These are phyloP conservation scores for Mnemiopsis leidyi DNA, from an alignment of 37 sponge, comb jelly and placozoan species.

Conservation along the genomic window DNA sequence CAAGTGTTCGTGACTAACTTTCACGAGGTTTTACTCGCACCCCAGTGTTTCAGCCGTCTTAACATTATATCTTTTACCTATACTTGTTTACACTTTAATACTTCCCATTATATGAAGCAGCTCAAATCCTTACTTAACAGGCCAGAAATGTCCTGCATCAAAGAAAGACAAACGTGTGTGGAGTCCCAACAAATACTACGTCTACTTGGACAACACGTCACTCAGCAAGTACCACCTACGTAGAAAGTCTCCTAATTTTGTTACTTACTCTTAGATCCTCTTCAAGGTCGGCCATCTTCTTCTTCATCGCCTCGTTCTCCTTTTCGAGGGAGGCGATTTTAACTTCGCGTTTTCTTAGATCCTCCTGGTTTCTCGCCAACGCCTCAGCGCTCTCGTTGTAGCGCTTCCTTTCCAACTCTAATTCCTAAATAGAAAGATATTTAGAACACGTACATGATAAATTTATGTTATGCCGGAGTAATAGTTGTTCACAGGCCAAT, in stretches of 20 bases:
- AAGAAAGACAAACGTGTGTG: too few species aligned
- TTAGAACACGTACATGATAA: neutral
- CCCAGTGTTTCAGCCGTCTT: constrained; percentile 1
- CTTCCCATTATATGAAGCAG: too few species aligned
- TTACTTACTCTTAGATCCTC: constrained; percentile 50
- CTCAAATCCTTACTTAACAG: too few species aligned
- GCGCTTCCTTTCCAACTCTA: constrained; percentile 37
- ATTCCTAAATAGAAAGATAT: neutral
- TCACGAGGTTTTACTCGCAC: neutral
- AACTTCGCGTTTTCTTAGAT: constrained; percentile 36
- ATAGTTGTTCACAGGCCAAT: too few species aligned
- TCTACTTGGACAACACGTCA: too few species aligned
- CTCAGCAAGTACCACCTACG: too few species aligned
- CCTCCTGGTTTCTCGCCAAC: constrained; percentile 39
- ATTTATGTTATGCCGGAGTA: too few species aligned
- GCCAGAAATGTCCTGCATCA: too few species aligned
- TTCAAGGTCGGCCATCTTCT: constrained; percentile 56
- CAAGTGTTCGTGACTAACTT: too few species aligned
- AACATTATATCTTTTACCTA: neutral
- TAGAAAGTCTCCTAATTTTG: too few species aligned
- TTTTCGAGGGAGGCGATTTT: constrained; percentile 31
- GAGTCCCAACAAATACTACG: too few species aligned
- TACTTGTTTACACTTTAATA: neutral
- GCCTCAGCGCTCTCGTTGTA: constrained; percentile 53
- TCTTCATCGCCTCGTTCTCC: constrained; percentile 55